These are phyloP conservation scores for Polydrusus tereticollis DNA, from an alignment of 2,888 invertebrate genomes.

Conservation along the genomic window DNA sequence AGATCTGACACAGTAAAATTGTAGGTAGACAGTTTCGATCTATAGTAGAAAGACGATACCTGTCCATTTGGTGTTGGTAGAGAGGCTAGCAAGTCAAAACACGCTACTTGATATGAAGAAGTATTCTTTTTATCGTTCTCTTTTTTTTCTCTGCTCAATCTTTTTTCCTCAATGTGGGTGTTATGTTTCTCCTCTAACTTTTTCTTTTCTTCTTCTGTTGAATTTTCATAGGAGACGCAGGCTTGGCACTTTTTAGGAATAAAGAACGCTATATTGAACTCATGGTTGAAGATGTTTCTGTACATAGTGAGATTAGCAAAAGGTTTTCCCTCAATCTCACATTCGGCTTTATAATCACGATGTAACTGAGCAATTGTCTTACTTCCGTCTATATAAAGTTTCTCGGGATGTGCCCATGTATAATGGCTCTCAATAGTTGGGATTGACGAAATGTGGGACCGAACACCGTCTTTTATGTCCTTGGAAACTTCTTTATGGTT, in stretches of 20 bases:
- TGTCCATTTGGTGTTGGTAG: slow-evolving; percentile 54
- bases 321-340: not conserved
- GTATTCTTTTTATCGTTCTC: slow-evolving; percentile 18
- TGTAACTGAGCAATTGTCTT: slow-evolving; percentile 35
- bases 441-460: slow-evolving; percentile 34
- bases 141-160: slow-evolving; percentile 28
- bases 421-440: slow-evolving; percentile 45
- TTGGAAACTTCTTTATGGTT: slow-evolving; percentile 24
- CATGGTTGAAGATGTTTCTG: slow-evolving; percentile 27
- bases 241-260: slow-evolving; percentile 29
- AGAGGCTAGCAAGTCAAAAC: slow-evolving; percentile 53
- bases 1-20: slow-evolving; percentile 40
- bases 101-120: slow-evolving; percentile 24
- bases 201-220: slow-evolving; percentile 25
- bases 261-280: slow-evolving; percentile 29
- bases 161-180: slow-evolving; percentile 7
- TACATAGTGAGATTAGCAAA: slow-evolving; percentile 22
- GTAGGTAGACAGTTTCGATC: slow-evolving; percentile 34
- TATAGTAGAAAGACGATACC: slow-evolving; percentile 47
- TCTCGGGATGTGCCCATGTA: slow-evolving; percentile 33
- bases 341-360: slow-evolving; percentile 32
- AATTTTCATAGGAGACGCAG: slow-evolving; percentile 24
- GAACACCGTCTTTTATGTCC: slow-evolving; percentile 32
- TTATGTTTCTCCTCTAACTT: slow-evolving; percentile 3
- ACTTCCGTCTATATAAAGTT: slow-evolving; percentile 38